Conservation (phyloP, 2,888 invertebrate genomes). For the Drosophila falleni region DNA sequence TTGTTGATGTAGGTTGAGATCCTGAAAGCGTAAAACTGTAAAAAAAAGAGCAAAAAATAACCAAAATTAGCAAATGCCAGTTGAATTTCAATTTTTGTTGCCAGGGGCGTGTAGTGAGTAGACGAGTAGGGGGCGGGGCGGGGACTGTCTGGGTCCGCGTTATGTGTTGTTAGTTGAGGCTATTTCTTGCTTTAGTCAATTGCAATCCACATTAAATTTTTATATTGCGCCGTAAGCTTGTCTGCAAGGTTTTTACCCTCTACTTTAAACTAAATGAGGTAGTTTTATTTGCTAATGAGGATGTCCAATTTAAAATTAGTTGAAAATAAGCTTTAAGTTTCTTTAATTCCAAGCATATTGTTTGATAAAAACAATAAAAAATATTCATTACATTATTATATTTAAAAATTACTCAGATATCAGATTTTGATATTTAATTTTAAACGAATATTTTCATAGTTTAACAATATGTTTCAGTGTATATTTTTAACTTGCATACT, state of each 20-base stretch:
- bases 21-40: slow-evolving; percentile 53
- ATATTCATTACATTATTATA: too few species aligned
- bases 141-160: slow-evolving; percentile 44
- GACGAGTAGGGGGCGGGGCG: background rate
- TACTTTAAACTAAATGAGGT: background rate
- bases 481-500: too few species aligned
- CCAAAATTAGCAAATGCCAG: slow-evolving; percentile 33
- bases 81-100: slow-evolving; percentile 45
- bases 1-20: slow-evolving; percentile 56
- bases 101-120: slow-evolving; percentile 4
- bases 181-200: slow-evolving; percentile 52
- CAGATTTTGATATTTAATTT: background rate
- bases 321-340: background rate
- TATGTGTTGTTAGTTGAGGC: slow-evolving; percentile 33
- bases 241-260: slow-evolving; percentile 53
- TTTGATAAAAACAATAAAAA: too few species aligned
- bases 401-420: background rate
- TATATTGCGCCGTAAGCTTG: slow-evolving; percentile 53
- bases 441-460: too few species aligned
- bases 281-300: background rate
- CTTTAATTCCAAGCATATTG: too few species aligned
- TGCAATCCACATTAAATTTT: slow-evolving; percentile 35
- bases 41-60: slow-evolving; percentile 6
- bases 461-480: too few species aligned
- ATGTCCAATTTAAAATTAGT: background rate